Base-by-base conservation (phyloP, 2,888 invertebrate genomes). In the Drosophila quasianomalipes region DNA sequence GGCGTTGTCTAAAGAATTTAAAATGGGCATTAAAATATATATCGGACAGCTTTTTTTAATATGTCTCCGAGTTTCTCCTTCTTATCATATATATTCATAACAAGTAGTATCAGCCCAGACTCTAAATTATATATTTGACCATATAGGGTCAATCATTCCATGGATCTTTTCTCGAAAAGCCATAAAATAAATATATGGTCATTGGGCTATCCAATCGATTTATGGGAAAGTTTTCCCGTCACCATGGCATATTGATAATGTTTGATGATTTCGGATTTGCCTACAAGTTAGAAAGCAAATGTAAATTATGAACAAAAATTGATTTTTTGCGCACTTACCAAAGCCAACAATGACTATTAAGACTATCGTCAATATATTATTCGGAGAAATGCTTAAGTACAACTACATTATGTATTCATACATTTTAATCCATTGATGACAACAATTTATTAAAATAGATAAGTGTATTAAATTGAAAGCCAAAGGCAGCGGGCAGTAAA, bases 281-380 rank as follows among this genome's bases (percentile, higher is more conserved):
- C 55, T 55, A 28, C 19, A 12, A 28, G n/a, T 55, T 55, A 26
- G 37, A 37, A 55, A 28, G 37, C 26, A n/a, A 28, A 37, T n/a
- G 19, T n/a, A 47, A 47, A 47, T 5, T n/a, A 28, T 37, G 1
- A 37, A 19, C 19, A 28, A 22, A 16, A 4, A 1, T 4, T 54
- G 6, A 35, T 16, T 9, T 26, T 33, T 31, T 52, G 5, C 28
- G 4, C 30, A 52, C 22, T 52, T 54, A 33, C 28, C 44, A 62
- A 19, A 33, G 53, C 26, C n/a, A 31, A 62, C 22, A 53, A 62
- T 7, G 19, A 53, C 39, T 53, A 16, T 26, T 22, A 53, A 4
- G 14, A 39, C 28, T 33, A 28, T 4, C 4, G 26, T 16, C 22
- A 41, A 41, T 14, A 16, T 30, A 22, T 31, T 39, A 39, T 41